These are phyloP conservation scores for Cygnus olor DNA, from an alignment of 2,797 vertebrate genomes.

Conservation along the genomic window DNA sequence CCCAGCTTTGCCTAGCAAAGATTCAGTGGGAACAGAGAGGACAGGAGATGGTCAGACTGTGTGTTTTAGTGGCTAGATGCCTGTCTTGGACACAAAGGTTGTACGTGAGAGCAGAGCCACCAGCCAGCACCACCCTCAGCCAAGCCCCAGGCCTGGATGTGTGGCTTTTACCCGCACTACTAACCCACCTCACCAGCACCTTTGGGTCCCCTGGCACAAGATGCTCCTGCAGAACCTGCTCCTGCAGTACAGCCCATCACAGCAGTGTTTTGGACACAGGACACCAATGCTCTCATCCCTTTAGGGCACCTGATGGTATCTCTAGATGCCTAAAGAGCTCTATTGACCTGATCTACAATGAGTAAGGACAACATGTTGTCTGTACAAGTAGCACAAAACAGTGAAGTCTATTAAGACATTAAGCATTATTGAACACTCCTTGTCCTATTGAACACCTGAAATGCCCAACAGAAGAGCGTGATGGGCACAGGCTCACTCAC, in stretches of 20 bases:
- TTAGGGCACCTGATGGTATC: not conserved
- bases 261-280: not conserved
- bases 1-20: not conserved
- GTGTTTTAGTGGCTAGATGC: not conserved
- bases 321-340: not conserved
- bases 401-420: not conserved
- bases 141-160: fast-evolving
- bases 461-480: not conserved
- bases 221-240: not conserved
- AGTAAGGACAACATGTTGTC: not conserved
- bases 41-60: not conserved
- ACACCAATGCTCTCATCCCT: not conserved
- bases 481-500: not conserved
- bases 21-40: not conserved
- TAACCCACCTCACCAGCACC: not conserved
- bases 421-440: not conserved
- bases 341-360: not conserved
- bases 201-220: not conserved
- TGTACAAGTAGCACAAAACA: not conserved
- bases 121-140: not conserved
- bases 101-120: not conserved
- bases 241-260: not conserved
- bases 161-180: not conserved
- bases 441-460: not conserved
- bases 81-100: not conserved